Percentiles rank a stretch among this genome's conserved stretches.
phyloP scores from a whole-genome alignment of 2,113 vertebrate species.

The Gadus macrocephalus region DNA sequence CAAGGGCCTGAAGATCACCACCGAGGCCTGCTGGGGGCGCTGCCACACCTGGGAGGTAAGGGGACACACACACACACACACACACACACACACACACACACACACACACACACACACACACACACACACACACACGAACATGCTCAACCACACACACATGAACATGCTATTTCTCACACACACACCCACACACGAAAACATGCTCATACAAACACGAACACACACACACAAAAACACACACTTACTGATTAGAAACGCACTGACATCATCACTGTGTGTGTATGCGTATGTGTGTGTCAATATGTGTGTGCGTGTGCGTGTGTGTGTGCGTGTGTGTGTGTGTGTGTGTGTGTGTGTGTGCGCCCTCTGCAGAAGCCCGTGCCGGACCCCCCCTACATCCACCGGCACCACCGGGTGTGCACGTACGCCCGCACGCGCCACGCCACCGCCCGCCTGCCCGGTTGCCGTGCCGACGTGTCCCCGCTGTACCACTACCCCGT shows the following conservation, averaged over 20 bases:
- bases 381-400: slow-evolving; percentile 65
- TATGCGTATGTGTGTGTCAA: neutral
- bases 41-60: slow-evolving; percentile 77
- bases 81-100: neutral
- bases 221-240: slow-evolving; percentile 11
- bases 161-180: no score
- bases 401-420: slow-evolving; percentile 68
- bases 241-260: no score
- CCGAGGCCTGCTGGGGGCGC: slow-evolving; percentile 74
- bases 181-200: no score
- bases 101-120: slow-evolving; percentile 1
- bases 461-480: slow-evolving; percentile 63
- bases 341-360: slow-evolving; percentile 3
- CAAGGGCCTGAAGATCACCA: slow-evolving; percentile 59
- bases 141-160: neutral
- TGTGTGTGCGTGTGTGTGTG: neutral
- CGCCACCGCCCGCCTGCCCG: slow-evolving; percentile 61
- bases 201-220: neutral
- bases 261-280: neutral
- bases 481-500: slow-evolving; percentile 71
- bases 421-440: slow-evolving; percentile 64
- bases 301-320: neutral
- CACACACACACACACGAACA: neutral
- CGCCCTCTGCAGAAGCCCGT: slow-evolving; percentile 56
- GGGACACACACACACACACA: neutral